These are phyloP conservation scores for Cylas formicarius DNA, from an alignment of 1,140 invertebrate species.

Conservation along the genomic window DNA sequence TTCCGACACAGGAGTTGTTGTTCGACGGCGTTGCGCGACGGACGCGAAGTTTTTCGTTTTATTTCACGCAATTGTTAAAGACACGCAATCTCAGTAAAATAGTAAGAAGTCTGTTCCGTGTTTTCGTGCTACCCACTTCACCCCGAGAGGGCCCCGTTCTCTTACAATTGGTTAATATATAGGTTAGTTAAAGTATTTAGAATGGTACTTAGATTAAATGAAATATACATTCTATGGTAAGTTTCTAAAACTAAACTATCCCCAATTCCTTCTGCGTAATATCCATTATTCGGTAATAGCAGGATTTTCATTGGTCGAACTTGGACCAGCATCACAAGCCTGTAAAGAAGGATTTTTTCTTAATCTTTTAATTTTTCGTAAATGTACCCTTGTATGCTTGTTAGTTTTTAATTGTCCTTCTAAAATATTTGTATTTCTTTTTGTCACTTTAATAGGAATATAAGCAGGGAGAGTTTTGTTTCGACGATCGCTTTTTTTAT, in stretches of 20 bases:
- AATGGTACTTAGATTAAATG: slow-evolving; percentile 1
- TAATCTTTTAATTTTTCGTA: slow-evolving; percentile 3
- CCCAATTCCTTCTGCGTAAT: not conserved
- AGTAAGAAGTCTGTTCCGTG: too few relatives aligned
- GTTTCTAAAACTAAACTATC: not conserved
- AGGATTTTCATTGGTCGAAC: not conserved
- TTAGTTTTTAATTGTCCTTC: not conserved
- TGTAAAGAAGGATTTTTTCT: slow-evolving; percentile 2
- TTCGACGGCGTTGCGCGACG: too few relatives aligned
- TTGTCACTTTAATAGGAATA: slow-evolving; percentile 4
- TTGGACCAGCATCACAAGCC: not conserved
- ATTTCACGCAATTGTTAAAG: too few relatives aligned
- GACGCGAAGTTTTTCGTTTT: too few relatives aligned
- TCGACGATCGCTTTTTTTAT: not conserved
- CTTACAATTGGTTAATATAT: too few relatives aligned
- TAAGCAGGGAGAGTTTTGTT: not conserved
- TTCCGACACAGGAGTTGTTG: too few relatives aligned
- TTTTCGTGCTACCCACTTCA: too few relatives aligned
- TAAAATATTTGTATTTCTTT: slow-evolving; percentile 1
- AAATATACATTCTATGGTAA: slow-evolving; percentile 3
- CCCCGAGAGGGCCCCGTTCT: too few relatives aligned
- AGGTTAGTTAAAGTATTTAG: not conserved
- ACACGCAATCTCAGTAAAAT: too few relatives aligned
- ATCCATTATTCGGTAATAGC: slow-evolving; percentile 4
- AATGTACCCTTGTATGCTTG: not conserved